Conservation (phyloP, 2,888 invertebrate species). For the Lobophora halterata region DNA sequence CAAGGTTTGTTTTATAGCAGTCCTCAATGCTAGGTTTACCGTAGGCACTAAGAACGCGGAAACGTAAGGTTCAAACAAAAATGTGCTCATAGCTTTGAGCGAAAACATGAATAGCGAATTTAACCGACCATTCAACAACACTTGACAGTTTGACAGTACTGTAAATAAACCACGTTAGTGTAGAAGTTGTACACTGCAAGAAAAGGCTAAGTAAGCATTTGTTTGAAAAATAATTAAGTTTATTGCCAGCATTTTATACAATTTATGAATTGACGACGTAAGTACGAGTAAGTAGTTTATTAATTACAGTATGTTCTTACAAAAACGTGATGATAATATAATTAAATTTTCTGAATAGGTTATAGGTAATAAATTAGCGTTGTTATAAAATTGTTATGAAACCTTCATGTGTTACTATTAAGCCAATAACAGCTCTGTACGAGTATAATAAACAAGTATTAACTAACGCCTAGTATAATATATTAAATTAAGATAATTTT, state of each 20-base stretch:
- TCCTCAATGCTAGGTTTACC: conserved; percentile 34
- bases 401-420: too few species aligned
- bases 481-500: conserved; percentile 9
- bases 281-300: too few species aligned
- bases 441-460: too few species aligned
- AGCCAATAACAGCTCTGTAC: too few species aligned
- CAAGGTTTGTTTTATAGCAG: conserved; percentile 23
- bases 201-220: conserved; percentile 3
- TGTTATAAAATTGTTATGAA: too few species aligned
- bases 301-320: too few species aligned
- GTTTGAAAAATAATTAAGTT: conserved; percentile 4
- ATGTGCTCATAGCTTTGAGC: conserved; percentile 60
- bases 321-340: too few species aligned
- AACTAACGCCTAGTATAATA: conserved; percentile 9
- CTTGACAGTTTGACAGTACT: too few species aligned
- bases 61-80: conserved; percentile 58
- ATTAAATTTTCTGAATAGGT: too few species aligned
- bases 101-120: conserved; percentile 66
- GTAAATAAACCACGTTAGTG: conserved; percentile 62
- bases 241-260: too few species aligned
- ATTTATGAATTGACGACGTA: too few species aligned
- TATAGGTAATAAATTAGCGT: too few species aligned
- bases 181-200: conserved; percentile 48
- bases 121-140: conserved; percentile 71
- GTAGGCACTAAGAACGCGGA: conserved; percentile 56